These are phyloP conservation scores for Oriolus oriolus DNA, from an alignment of 2,113 vertebrate genomes.

Conservation along the genomic window DNA sequence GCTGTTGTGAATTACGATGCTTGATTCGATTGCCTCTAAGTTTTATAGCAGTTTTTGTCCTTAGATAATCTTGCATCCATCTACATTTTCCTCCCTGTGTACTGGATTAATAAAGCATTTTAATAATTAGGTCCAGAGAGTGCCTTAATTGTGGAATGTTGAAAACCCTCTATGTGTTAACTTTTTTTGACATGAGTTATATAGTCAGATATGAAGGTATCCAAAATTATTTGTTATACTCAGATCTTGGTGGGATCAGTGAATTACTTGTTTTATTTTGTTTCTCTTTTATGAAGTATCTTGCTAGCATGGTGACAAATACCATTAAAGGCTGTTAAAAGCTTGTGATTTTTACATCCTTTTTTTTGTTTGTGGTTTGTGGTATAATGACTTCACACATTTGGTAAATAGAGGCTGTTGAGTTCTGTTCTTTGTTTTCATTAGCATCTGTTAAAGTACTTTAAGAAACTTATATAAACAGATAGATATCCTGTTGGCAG, in stretches of 20 bases:
- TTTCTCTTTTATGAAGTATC: background rate
- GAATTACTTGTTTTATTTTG: background rate
- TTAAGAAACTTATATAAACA: background rate
- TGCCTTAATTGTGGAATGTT: background rate
- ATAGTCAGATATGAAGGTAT: background rate
- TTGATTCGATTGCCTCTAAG: background rate
- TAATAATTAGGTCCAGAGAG: background rate
- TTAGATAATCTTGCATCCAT: background rate
- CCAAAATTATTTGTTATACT: background rate
- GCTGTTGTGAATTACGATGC: background rate
- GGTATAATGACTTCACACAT: background rate
- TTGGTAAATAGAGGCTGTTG: background rate
- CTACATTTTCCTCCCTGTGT: background rate
- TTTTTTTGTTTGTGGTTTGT: background rate
- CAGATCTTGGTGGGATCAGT: background rate
- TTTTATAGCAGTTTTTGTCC: background rate
- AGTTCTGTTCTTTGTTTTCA: background rate
- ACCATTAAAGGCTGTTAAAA: background rate
- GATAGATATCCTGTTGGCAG: background rate
- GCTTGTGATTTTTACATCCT: background rate
- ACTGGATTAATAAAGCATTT: background rate
- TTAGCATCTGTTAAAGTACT: background rate
- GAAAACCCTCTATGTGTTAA: background rate
- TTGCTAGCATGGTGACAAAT: background rate
- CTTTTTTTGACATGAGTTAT: rapidly evolving